These are phyloP conservation scores for Podargus strigoides DNA, from an alignment of 2,797 vertebrate species.

Conservation along the genomic window DNA sequence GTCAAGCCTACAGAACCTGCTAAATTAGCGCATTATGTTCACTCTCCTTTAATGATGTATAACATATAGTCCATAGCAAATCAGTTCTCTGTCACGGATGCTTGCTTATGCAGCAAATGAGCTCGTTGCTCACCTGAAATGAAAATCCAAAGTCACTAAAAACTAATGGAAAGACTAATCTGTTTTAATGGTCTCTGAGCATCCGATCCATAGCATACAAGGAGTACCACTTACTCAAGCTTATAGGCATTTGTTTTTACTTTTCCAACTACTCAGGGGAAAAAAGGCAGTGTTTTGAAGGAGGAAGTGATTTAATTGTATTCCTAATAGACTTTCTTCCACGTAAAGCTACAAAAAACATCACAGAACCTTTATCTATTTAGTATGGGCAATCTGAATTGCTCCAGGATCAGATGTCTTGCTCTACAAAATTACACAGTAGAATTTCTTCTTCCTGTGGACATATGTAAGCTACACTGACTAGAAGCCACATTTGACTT, in stretches of 20 bases:
- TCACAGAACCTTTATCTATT: neutral
- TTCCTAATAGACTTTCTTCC: neutral
- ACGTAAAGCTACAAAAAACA: neutral
- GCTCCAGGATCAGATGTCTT: neutral
- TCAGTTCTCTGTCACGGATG: neutral
- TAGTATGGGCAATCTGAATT: neutral
- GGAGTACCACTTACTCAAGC: neutral
- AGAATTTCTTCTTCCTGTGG: neutral
- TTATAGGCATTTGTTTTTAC: neutral
- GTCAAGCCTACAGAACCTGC: neutral
- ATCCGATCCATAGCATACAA: neutral
- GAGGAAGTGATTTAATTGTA: neutral
- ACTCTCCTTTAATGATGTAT: neutral
- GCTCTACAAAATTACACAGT: neutral
- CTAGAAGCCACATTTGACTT: neutral
- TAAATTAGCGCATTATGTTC: neutral
- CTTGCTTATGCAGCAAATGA: neutral
- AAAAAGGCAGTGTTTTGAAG: neutral
- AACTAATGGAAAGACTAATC: neutral
- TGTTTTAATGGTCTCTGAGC: neutral
- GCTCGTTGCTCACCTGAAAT: neutral
- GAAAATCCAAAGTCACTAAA: neutral
- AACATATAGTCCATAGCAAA: no score
- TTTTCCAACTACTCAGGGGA: neutral
- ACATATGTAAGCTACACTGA: neutral